Percentiles rank a stretch among this genome's conserved stretches.
These are phyloP conservation scores for Leptopilina drosophilae DNA, from an alignment of 2,888 invertebrate species.

Conservation along the genomic window DNA sequence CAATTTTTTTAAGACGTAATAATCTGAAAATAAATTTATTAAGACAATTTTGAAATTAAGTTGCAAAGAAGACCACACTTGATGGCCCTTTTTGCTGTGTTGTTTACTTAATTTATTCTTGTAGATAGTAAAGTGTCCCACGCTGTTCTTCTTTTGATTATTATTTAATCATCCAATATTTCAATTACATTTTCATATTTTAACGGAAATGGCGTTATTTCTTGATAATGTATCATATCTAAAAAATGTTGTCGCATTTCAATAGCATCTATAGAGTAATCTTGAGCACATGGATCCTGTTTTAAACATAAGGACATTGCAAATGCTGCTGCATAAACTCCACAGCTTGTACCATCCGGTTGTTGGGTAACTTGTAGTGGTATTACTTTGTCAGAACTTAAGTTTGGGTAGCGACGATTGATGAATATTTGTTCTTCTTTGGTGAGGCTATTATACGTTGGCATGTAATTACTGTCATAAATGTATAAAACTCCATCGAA, in stretches of 20 bases:
- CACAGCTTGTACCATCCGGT: too few relatives aligned
- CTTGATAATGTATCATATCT: background rate
- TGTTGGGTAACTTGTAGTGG: background rate
- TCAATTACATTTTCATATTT: background rate
- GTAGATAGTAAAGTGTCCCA: too few relatives aligned
- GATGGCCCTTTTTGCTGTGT: too few relatives aligned
- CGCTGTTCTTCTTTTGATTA: background rate
- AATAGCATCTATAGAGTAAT: background rate
- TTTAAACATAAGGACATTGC: too few relatives aligned
- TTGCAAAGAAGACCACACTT: too few relatives aligned
- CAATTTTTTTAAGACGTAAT: too few relatives aligned
- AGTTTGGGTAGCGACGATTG: background rate
- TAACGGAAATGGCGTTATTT: background rate
- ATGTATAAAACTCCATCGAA: conserved; percentile 42
- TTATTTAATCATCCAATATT: background rate
- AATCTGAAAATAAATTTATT: too few relatives aligned
- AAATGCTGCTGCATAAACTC: too few relatives aligned
- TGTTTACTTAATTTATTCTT: too few relatives aligned
- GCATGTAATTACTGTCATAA: background rate
- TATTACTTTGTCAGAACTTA: background rate
- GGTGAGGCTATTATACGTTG: background rate
- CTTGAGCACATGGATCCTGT: conserved; percentile 36
- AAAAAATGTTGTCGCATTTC: background rate
- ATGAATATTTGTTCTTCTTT: background rate
- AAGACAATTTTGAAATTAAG: too few relatives aligned